These are phyloP conservation scores for Nomada fabriciana DNA, from an alignment of 2,888 invertebrate genomes.

Conservation along the genomic window DNA sequence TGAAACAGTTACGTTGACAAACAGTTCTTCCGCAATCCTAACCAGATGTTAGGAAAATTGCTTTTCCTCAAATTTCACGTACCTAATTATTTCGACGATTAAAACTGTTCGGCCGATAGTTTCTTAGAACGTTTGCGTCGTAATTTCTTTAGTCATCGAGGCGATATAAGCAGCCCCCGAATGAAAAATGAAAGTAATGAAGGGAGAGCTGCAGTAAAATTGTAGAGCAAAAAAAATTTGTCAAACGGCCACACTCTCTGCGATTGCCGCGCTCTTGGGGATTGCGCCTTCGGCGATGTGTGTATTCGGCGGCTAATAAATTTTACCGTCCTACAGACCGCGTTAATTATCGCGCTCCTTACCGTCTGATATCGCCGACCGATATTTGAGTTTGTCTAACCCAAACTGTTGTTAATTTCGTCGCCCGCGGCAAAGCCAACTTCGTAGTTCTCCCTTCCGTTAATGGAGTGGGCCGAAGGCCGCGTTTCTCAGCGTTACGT, in stretches of 20 bases:
- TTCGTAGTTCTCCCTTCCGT: background rate
- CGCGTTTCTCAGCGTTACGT: background rate
- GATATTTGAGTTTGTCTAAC: constrained; percentile 36
- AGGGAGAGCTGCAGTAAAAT: background rate
- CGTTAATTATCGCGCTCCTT: constrained; percentile 41
- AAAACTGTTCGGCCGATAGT: too few relatives aligned
- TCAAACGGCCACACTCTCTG: background rate
- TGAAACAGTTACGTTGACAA: too few relatives aligned
- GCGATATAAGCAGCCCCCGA: too few relatives aligned
- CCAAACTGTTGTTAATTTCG: constrained; percentile 47
- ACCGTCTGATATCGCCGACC: constrained; percentile 25
- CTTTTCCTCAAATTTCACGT: too few relatives aligned
- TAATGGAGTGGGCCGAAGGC: background rate
- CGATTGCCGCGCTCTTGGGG: background rate
- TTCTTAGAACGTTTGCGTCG: too few relatives aligned
- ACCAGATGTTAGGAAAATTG: too few relatives aligned
- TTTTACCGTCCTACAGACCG: constrained; percentile 6
- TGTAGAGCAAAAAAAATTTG: background rate
- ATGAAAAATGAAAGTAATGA: too few relatives aligned
- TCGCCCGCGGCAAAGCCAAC: constrained; percentile 12
- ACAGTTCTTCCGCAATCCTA: too few relatives aligned
- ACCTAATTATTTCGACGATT: too few relatives aligned
- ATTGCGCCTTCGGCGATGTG: background rate
- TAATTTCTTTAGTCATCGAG: too few relatives aligned
- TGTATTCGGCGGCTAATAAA: constrained; percentile 29